Evolutionary conservation across 2,888 invertebrate genomes (phyloP), one percentile per base, ranked within the genome.

Genomic region (Periphyllus acericola): DNA sequence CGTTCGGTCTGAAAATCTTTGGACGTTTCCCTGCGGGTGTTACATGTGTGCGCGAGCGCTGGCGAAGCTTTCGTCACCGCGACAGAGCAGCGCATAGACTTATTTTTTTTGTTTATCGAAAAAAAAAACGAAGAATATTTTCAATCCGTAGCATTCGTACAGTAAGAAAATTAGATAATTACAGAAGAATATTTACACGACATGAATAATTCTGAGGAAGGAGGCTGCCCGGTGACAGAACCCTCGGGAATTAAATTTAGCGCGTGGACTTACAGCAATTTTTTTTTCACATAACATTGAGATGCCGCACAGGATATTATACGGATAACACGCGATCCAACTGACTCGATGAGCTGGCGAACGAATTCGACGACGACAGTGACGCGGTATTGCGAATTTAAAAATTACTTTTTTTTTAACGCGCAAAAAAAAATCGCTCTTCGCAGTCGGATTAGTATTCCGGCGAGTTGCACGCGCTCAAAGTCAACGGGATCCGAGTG

Each of bases 271-370:
- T 36, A 34, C 34, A 17, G n/a, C 80, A 36, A 66, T 80, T 60
- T 80, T 80, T 60, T 80, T 80, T 66, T 25, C 25, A 60, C 60
- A n/a, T 80, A 80, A 66, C 80, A 80, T 80, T 80, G 80, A 80
- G 60, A 80, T 34, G n/a, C 79, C 79, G 36, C 34, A 60, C 1
- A 34, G 55, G n/a, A 34, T 55, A 14, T 34, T 79, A 52, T 78
- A 76, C 32, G 32, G 2, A 8, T 55, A 21, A 79, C 78, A 9
- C 9, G 46, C 6, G 46, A 9, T 46, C 36, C 6, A 6, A 36
- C 36, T 3, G 3, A 6, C 3, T 36, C 36, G 36, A 36, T 36
- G 36, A 36, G 36, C 36, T 46, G 11, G 11, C 14, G 3, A 46
- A 46, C 46, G 46, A 2, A 46, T 46, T 46, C 46, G 36, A 32